Percentiles rank a stretch among this genome's conserved stretches.
These are phyloP conservation scores for Brachionus angularis DNA, from an alignment of 1,140 invertebrate genomes.

Conservation along the genomic window DNA sequence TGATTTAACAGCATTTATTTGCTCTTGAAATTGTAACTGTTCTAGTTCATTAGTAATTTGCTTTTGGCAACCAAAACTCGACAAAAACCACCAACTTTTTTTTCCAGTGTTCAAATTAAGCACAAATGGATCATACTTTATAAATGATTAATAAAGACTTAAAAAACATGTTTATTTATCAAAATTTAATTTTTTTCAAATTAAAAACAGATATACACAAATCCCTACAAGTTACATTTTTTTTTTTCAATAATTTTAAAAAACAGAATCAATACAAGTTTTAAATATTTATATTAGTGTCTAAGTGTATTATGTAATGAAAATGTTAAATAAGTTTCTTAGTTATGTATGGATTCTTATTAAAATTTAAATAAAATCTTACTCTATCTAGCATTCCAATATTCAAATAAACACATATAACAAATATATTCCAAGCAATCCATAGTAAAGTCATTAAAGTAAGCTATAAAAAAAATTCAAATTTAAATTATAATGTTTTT, in stretches of 20 bases:
- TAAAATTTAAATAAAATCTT: neutral
- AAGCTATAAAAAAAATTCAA: neutral
- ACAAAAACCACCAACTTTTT: constrained; percentile 35
- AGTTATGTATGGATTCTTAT: neutral
- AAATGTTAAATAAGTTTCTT: neutral
- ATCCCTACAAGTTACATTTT: too few species aligned
- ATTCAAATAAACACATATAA: constrained; percentile 40
- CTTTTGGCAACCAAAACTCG: neutral
- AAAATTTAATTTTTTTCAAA: too few species aligned
- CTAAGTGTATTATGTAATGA: too few species aligned
- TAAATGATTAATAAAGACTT: too few species aligned
- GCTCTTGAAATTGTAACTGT: constrained; percentile 21
- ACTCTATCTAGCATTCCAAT: constrained; percentile 28
- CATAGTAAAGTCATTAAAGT: constrained; percentile 13
- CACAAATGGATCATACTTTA: constrained; percentile 25
- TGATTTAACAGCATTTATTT: neutral
- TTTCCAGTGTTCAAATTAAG: constrained; percentile 27
- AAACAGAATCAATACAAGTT: too few species aligned
- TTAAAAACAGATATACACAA: too few species aligned
- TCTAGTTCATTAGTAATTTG: constrained; percentile 29
- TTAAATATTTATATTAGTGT: too few species aligned
- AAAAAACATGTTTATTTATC: too few species aligned
- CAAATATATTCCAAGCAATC: constrained; percentile 41
- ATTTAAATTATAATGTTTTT: neutral
- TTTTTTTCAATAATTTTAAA: too few species aligned